Evolutionary conservation across 2,797 vertebrate species (phyloP).

Genomic region (Amphiprion clarkii): DNA sequence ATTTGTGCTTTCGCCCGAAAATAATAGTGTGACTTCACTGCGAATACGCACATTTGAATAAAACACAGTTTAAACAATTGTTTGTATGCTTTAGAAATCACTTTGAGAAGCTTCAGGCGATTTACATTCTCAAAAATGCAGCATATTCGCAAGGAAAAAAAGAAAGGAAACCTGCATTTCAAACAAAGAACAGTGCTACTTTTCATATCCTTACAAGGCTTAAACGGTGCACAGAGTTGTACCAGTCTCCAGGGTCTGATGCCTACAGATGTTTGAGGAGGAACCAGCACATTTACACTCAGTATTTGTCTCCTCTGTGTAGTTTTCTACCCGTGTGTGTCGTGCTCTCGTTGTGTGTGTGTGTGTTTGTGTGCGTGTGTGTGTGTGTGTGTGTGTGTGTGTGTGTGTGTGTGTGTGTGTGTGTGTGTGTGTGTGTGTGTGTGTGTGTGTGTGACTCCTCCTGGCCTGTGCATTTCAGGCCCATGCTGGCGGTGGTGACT

Average conservation of each 20-base stretch:
- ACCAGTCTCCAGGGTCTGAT: background rate
- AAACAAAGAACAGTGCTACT: background rate
- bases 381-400: conserved; percentile 21
- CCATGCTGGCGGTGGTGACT: conserved; percentile 90
- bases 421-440: conserved; percentile 35
- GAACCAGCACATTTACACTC: conserved; percentile 11
- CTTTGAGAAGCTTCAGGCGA: background rate
- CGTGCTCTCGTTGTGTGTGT: conserved; percentile 34
- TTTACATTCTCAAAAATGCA: background rate
- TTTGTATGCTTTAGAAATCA: background rate
- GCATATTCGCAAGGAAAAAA: background rate
- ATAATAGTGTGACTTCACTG: background rate
- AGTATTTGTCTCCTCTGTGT: conserved; percentile 17
- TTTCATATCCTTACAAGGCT: no score
- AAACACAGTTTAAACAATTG: background rate
- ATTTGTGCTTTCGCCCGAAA: background rate
- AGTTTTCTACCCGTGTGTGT: conserved; percentile 45
- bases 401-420: conserved; percentile 42
- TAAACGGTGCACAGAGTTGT: background rate
- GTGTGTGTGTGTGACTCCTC: conserved; percentile 64
- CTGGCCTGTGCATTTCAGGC: conserved; percentile 84
- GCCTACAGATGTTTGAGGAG: conserved; percentile 38
- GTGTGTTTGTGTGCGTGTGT: conserved; percentile 33
- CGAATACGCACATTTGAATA: background rate
- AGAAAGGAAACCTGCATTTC: background rate